Percentiles rank a stretch among this genome's conserved stretches.
These are phyloP conservation scores for Uria lomvia DNA, from an alignment of 2,113 vertebrate species.

Conservation along the genomic window DNA sequence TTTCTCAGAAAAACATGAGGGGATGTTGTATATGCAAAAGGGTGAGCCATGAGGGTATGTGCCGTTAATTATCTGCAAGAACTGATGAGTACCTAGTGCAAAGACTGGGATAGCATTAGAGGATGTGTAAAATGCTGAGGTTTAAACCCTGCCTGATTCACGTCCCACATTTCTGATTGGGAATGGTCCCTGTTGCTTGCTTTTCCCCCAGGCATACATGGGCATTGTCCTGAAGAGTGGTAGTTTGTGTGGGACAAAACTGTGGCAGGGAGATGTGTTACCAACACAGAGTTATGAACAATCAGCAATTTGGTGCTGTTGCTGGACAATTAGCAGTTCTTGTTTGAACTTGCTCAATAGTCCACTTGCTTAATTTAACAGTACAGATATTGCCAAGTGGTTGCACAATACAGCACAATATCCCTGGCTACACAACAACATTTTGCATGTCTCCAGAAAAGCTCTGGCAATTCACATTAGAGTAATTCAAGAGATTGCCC, in stretches of 20 bases:
- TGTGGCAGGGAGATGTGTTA: background rate
- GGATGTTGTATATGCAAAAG: background rate
- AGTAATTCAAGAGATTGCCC: background rate
- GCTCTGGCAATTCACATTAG: background rate
- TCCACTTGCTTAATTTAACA: background rate
- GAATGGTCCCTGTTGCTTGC: background rate
- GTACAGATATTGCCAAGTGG: background rate
- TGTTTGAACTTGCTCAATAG: background rate
- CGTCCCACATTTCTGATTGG: background rate
- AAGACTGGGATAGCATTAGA: background rate
- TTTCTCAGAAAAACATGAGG: background rate
- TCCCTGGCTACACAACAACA: background rate
- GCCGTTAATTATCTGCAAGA: background rate
- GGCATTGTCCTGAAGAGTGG: background rate
- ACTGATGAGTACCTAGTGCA: background rate
- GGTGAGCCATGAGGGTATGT: background rate
- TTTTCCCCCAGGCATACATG: background rate
- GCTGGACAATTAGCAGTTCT: background rate
- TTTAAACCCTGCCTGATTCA: background rate
- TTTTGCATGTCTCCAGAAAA: conserved; percentile 1
- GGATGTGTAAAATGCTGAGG: background rate
- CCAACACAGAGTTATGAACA: background rate
- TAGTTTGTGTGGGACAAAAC: background rate
- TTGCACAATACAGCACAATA: background rate
- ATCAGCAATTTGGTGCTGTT: background rate